phyloP scores from a whole-genome alignment of 2,113 vertebrate genomes.

The Penelope pileata region DNA sequence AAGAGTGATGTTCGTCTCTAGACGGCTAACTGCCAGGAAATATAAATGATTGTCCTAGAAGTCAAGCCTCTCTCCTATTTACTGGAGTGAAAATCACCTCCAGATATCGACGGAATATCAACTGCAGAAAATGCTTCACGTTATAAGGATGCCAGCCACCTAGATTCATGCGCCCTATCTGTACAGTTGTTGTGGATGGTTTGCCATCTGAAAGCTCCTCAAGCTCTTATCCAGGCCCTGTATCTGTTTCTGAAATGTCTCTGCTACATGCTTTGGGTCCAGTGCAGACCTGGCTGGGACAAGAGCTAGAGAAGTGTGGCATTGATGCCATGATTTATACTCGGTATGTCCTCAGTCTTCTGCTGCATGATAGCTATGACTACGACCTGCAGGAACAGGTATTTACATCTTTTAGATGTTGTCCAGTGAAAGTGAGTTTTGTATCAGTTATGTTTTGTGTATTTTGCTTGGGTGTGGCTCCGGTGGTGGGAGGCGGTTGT shows the following conservation, averaged over 20 bases:
- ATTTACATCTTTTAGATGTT: slow-evolving; percentile 56
- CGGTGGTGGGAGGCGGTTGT: not conserved
- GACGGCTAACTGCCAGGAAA: slow-evolving; percentile 82
- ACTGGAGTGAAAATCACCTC: slow-evolving; percentile 88
- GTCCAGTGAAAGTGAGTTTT: slow-evolving; percentile 50
- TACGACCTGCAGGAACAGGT: slow-evolving; percentile 99
- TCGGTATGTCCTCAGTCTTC: slow-evolving; percentile 97
- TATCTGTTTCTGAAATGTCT: slow-evolving; percentile 93
- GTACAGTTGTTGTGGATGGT: slow-evolving; percentile 91
- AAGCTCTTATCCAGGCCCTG: slow-evolving; percentile 84
- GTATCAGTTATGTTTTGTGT: slow-evolving; percentile 21
- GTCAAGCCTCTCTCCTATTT: slow-evolving; percentile 81
- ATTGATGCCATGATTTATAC: slow-evolving; percentile 99
- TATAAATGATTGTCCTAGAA: slow-evolving; percentile 88
- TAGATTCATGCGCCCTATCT: slow-evolving; percentile 94
- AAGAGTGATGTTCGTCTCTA: slow-evolving; percentile 84
- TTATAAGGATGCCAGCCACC: slow-evolving; percentile 88
- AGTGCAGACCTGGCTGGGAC: slow-evolving; percentile 99
- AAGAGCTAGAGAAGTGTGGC: slow-evolving; percentile 99
- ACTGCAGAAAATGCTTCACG: slow-evolving; percentile 83
- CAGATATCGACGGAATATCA: slow-evolving; percentile 80
- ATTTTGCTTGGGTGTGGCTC: not conserved
- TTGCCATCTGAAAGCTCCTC: slow-evolving; percentile 90
- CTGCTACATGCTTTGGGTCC: slow-evolving; percentile 97
- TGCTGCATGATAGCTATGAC: slow-evolving; percentile 98